Evolutionary conservation across 2,888 invertebrate species (phyloP).

Genomic region (Cecidostiba fungosa): DNA sequence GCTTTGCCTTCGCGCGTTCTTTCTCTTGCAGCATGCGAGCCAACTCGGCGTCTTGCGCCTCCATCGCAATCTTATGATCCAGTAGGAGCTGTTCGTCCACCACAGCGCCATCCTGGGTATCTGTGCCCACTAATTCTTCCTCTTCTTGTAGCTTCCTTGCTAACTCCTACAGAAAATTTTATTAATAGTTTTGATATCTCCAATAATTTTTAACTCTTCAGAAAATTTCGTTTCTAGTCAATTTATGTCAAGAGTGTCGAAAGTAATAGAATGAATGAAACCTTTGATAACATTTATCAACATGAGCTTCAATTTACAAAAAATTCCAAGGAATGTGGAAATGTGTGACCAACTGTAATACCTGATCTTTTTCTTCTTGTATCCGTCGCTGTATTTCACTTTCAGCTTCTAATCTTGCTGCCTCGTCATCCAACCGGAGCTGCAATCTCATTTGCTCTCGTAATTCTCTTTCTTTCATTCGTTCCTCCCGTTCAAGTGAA

Average conservation of each 20-base stretch:
- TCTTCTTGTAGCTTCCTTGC: conserved; percentile 89
- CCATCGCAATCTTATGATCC: conserved; percentile 87
- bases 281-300: background rate
- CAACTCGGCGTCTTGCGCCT: conserved; percentile 90
- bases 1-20: conserved; percentile 86
- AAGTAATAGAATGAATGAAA: background rate
- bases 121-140: conserved; percentile 84
- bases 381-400: conserved; percentile 83
- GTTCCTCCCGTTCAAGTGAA: conserved; percentile 83
- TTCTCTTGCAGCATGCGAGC: conserved; percentile 89
- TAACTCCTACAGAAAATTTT: conserved; percentile 82
- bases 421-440: conserved; percentile 77
- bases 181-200: background rate
- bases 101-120: conserved; percentile 79
- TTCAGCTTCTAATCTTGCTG: conserved; percentile 74
- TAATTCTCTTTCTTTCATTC: conserved; percentile 81
- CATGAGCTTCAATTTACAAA: background rate
- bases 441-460: conserved; percentile 81
- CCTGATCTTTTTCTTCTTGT: conserved; percentile 89
- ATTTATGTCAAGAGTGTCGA: too few relatives aligned
- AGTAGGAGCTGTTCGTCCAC: conserved; percentile 73
- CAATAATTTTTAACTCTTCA: background rate
- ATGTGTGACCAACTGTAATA: conserved; percentile 71
- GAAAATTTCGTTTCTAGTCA: background rate
- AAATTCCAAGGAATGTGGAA: background rate